Base-by-base conservation (phyloP, 2,888 invertebrate species). In the Callinectes sapidus region DNA sequence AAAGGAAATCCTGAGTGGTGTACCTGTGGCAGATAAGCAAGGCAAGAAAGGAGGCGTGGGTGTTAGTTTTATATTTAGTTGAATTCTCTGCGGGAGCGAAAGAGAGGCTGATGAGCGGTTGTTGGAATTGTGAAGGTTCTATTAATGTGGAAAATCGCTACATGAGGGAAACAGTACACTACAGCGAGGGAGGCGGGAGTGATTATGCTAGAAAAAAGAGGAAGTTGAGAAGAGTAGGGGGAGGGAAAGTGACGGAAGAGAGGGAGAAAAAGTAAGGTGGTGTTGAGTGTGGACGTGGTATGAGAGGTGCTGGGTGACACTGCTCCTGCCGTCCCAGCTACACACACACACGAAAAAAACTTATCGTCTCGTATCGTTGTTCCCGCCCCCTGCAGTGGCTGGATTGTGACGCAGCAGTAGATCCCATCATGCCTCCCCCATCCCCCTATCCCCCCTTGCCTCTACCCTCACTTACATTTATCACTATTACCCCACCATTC, bases 311-410 rank as follows among this genome's bases (percentile, higher is more conserved):
- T 81, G 81, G 32, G 32, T 35, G n/a, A 28, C 28, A n/a, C 71
- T 77, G 28, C n/a, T 8, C 13, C 71, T 28, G n/a, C n/a, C 71
- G 32, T 28, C 61, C 18, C 61, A 1, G 23, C 61, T 61, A 61
- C 61, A 61, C 18, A 23, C 23, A 23, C 6, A 61, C 13, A 28
- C n/a, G n/a, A n/a, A n/a, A 71, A 6, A 71, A 16, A 32, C 35
- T 81, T 81, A 81, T 81, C 35, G 35, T 16, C 35, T 81, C 81
- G 81, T 81, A 81, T 81, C 81, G 81, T 8, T 81, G 81, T 81
- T 81, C 81, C 28, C 35, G 81, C 81, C 32, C 35, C 13, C n/a
- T 14, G 16, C 14, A 35, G 13, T 18, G 16, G 28, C 71, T 48
- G 48, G 48, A 48, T 48, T 48, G 48, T 48, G 48, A 32, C 81